These are phyloP conservation scores for Callithrix jacchus DNA, from an alignment of 2,113 vertebrate species.

Conservation along the genomic window DNA sequence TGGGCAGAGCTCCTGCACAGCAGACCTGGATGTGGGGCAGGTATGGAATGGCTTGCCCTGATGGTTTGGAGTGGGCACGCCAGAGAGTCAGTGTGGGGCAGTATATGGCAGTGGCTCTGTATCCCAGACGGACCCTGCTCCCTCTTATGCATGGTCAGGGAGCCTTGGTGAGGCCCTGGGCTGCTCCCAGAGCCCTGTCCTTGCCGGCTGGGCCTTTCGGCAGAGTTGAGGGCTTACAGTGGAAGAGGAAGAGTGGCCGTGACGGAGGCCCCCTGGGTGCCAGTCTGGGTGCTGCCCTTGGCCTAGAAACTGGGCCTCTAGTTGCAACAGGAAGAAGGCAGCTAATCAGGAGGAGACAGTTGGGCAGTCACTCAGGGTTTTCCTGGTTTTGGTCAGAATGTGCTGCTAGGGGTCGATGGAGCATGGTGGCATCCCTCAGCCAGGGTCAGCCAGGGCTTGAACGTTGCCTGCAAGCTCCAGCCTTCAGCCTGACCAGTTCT, in stretches of 20 bases:
- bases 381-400: background rate
- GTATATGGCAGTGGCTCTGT: background rate
- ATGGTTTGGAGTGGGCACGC: rapidly evolving
- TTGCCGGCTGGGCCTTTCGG: background rate
- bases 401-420: background rate
- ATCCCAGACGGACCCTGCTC: background rate
- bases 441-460: background rate
- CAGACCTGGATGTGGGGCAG: background rate
- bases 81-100: rapidly evolving
- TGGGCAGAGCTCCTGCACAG: background rate
- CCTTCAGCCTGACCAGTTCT: background rate
- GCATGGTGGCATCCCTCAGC: background rate
- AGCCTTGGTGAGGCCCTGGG: background rate
- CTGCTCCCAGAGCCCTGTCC: background rate
- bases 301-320: background rate
- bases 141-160: background rate
- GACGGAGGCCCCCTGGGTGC: too few relatives aligned
- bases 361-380: too few relatives aligned
- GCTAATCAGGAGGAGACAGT: background rate
- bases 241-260: background rate
- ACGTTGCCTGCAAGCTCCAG: background rate
- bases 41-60: background rate
- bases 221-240: background rate
- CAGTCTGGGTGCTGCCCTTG: background rate
- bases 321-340: background rate